A percentile compares a stretch with the other conserved stretches of the same genome.
Evolutionary conservation across 2,797 vertebrate genomes (phyloP).

Genomic region (Staurois parvus): DNA sequence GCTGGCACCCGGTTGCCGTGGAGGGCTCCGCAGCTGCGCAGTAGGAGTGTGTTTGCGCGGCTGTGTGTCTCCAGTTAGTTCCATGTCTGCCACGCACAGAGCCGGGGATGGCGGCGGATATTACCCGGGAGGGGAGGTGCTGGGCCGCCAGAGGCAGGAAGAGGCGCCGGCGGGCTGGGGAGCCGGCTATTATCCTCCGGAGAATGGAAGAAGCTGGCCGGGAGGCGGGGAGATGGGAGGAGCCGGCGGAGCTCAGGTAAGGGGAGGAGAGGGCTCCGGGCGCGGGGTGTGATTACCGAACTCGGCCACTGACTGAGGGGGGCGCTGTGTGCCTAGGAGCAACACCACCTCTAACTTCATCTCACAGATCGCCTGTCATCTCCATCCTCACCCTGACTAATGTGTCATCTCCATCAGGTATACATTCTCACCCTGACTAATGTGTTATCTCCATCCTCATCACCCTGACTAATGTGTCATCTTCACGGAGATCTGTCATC

Average conservation of each 20-base stretch:
- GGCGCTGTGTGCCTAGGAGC: no score
- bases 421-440: no score
- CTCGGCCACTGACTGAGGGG: no score
- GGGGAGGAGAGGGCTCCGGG: neutral
- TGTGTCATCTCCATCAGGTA: no score
- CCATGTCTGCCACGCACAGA: slow-evolving; percentile 45
- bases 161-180: neutral
- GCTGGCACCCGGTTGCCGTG: neutral
- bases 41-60: neutral
- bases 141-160: neutral
- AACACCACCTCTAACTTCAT: no score
- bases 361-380: no score
- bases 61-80: neutral
- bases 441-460: no score
- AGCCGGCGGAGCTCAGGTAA: neutral
- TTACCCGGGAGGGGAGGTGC: slow-evolving; percentile 30
- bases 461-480: no score
- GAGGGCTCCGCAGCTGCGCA: neutral
- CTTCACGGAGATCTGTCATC: no score
- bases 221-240: slow-evolving; percentile 34
- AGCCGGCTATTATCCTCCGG: slow-evolving; percentile 19
- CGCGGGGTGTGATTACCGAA: neutral
- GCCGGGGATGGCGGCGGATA: slow-evolving; percentile 43
- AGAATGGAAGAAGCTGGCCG: slow-evolving; percentile 27
- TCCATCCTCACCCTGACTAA: no score